A percentile compares a stretch with the other conserved stretches of the same genome.
phyloP scores from a whole-genome alignment of 2,888 invertebrate species.

The Eurytoma californica region DNA sequence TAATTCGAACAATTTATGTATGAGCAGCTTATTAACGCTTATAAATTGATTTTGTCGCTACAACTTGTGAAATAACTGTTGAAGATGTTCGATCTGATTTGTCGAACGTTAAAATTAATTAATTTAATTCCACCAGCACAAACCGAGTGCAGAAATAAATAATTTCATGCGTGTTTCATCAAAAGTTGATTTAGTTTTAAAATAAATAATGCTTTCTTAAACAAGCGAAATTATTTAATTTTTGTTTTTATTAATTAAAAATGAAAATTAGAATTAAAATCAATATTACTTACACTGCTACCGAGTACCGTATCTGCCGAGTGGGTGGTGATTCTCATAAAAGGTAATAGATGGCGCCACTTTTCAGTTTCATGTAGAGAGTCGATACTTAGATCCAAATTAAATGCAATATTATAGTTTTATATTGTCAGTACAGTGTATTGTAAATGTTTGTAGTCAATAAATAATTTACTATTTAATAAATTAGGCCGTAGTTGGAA shows the following conservation, averaged over 20 bases:
- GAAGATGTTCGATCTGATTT: not conserved
- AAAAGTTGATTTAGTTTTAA: too few species aligned
- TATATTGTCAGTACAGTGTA: not conserved
- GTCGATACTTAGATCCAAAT: not conserved
- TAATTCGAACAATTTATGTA: conserved; percentile 1
- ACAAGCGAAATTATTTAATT: too few species aligned
- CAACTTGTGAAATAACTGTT: not conserved
- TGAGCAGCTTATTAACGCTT: conserved; percentile 6
- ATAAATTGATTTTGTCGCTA: not conserved
- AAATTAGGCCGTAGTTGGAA: not conserved
- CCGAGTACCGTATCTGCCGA: conserved; percentile 23
- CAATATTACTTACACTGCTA: conserved; percentile 13
- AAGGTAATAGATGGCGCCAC: conserved; percentile 49
- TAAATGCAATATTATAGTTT: not conserved
- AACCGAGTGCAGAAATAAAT: not conserved
- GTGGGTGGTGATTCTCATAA: conserved; percentile 1
- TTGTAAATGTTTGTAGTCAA: not conserved
- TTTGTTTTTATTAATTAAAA: not conserved
- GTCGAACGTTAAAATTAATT: not conserved
- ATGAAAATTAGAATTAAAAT: not conserved
- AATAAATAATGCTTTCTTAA: too few species aligned
- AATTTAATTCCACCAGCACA: too few species aligned
- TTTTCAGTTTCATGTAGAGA: not conserved
- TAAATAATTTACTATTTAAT: not conserved
- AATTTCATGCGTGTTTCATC: too few species aligned